Evolutionary conservation across 2,113 vertebrate genomes (phyloP), one percentile per base, ranked within the genome.

Genomic region (Dicaeum eximium): DNA sequence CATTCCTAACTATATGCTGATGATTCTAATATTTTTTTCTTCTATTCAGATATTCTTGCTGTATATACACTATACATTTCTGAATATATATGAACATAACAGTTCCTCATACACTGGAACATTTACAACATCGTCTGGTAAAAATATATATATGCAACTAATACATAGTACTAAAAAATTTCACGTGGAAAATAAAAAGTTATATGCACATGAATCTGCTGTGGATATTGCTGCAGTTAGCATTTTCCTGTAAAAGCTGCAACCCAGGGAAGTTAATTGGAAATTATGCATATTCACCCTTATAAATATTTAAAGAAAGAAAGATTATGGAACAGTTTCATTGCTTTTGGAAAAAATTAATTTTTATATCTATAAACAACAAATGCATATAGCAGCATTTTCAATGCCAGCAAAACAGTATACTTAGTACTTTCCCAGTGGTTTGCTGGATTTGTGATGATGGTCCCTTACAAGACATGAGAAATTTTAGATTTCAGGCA

Each of bases 291-390:
- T 95, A 73, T 84, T 93, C 81, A 73, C 15, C 91, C 51, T 80
- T 65, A 95, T 91, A 89, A 95, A 94, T 96, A 96, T 95, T 92
- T 96, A 95, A 95, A 74, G 66, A 86, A 88, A 65, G 13, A 89
- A 86, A 92, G 62, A 92, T 91, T 89, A 70, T 51, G 27, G 45
- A 86, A 88, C 25, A 1, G 24, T 65, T 90, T 96, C 75, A 92
- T 83, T 75, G n/a, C 30, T 86, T 89, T 90, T 80, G 35, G 31
- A 92, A 92, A 92, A 96, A 95, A 17, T 48, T 22, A 14, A 61
- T 85, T 92, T 92, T 66, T 70, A 28, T 78, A 60, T 30, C 45
- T 62, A 72, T 33, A 60, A 64, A 61, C 6, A 74, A 28, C 30
- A 51, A 69, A 40, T 35, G 64, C 1, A 4, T 77, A 53, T 28